phyloP scores from a whole-genome alignment of 1,140 invertebrate genomes.

The Drosophila gunungcola region DNA sequence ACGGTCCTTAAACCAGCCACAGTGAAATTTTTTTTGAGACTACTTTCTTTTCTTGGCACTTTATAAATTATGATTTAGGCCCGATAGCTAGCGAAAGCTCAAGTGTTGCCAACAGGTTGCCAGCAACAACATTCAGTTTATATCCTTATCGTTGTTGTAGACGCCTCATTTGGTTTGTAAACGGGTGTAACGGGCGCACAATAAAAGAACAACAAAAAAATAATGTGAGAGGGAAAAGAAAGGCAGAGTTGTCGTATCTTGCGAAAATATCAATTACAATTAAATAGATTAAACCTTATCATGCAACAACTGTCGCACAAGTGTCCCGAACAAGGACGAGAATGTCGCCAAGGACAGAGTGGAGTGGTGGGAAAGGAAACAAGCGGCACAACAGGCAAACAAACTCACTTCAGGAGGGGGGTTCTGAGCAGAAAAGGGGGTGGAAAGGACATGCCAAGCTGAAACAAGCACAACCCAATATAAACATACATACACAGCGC shows the following conservation, averaged over 20 bases:
- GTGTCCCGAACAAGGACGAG: constrained; percentile 67
- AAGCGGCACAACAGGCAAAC: constrained; percentile 48
- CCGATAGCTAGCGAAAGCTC: constrained; percentile 34
- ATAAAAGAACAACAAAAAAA: constrained; percentile 17
- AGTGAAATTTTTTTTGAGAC: constrained; percentile 25
- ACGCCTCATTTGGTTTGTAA: constrained; percentile 75
- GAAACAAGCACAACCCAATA: constrained; percentile 58
- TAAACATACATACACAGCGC: constrained; percentile 40
- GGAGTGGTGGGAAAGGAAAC: constrained; percentile 52
- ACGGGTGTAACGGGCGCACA: constrained; percentile 43
- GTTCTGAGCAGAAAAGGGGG: background rate
- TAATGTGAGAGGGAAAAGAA: constrained; percentile 13
- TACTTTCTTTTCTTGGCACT: constrained; percentile 31
- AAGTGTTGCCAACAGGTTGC: constrained; percentile 49
- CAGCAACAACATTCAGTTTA: constrained; percentile 22
- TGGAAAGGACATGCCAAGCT: constrained; percentile 41
- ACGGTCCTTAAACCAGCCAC: background rate
- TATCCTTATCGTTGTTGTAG: constrained; percentile 22
- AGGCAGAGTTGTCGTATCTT: constrained; percentile 66
- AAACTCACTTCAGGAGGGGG: constrained; percentile 33
- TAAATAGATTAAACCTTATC: constrained; percentile 83
- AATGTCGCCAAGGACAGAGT: constrained; percentile 29
- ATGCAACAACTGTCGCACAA: constrained; percentile 82
- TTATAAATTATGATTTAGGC: constrained; percentile 52
- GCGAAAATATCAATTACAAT: constrained; percentile 82